Evolutionary conservation across 2,113 vertebrate species (phyloP).

Genomic region (Gnathonemus echidnorhynchus): DNA sequence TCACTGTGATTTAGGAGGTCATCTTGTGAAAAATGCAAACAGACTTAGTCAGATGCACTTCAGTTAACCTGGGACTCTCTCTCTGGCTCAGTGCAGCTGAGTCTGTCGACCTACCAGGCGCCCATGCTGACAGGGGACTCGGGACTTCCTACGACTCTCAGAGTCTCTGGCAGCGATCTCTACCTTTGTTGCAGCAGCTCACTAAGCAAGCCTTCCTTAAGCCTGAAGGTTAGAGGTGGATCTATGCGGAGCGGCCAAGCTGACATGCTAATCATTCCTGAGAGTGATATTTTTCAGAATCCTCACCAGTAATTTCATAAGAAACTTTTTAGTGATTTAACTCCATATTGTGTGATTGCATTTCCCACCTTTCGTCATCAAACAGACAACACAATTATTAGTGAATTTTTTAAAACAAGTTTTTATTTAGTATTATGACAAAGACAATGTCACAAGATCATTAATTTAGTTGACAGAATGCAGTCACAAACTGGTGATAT

Average conservation of each 20-base stretch:
- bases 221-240: slow-evolving; percentile 48
- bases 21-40: background rate
- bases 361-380: background rate
- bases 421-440: background rate
- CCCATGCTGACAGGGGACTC: background rate
- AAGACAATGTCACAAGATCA: background rate
- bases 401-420: background rate
- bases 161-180: slow-evolving; percentile 43
- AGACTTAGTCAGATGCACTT: background rate
- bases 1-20: background rate
- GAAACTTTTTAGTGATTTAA: background rate
- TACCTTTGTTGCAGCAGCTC: slow-evolving; percentile 47
- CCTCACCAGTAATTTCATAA: background rate
- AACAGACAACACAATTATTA: background rate
- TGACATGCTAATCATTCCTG: background rate
- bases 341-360: background rate
- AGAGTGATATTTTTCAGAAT: background rate
- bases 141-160: slow-evolving; percentile 42
- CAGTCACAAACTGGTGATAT: background rate
- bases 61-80: background rate
- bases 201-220: slow-evolving; percentile 29
- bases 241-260: background rate
- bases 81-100: slow-evolving; percentile 43
- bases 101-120: slow-evolving; percentile 46
- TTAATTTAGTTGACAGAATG: background rate